phyloP scores from a whole-genome alignment of 2,888 invertebrate species.

The Pediacus dermestoides region DNA sequence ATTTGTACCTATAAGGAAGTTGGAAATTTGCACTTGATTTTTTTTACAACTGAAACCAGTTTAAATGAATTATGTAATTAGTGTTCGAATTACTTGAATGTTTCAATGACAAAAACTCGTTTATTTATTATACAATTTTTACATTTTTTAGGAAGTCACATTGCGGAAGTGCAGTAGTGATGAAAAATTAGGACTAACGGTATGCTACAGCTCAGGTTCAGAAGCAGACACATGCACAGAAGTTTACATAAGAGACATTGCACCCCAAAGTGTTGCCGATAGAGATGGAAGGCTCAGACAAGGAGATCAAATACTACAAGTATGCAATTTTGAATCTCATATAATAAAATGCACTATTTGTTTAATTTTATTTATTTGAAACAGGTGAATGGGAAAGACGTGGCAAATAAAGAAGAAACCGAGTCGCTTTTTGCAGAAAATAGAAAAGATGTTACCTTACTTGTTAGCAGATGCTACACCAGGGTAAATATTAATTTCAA shows the following conservation, averaged over 20 bases:
- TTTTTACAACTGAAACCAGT: too few species aligned
- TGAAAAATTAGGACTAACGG: constrained; percentile 64
- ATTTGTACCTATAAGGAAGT: too few species aligned
- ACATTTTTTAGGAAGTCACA: constrained; percentile 60
- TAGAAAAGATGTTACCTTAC: constrained; percentile 55
- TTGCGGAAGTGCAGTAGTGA: constrained; percentile 56
- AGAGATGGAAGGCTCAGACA: constrained; percentile 58
- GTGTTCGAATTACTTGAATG: too few species aligned
- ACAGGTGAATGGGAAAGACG: constrained; percentile 59
- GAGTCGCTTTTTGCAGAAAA: constrained; percentile 60
- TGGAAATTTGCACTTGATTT: too few species aligned
- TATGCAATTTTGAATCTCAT: too few species aligned
- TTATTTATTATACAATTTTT: too few species aligned
- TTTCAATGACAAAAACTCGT: too few species aligned
- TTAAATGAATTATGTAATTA: too few species aligned
- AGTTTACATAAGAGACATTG: constrained; percentile 66
- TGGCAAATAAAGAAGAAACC: constrained; percentile 59
- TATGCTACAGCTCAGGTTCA: constrained; percentile 62
- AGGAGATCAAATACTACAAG: constrained; percentile 62
- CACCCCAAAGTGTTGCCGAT: constrained; percentile 58
- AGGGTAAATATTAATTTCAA: constrained; percentile 46
- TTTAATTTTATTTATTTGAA: constrained; percentile 3
- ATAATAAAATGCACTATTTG: not conserved
- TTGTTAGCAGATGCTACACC: constrained; percentile 59
- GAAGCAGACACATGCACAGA: constrained; percentile 55